These are phyloP conservation scores for Larimichthys crocea DNA, from an alignment of 2,113 vertebrate species.

Conservation along the genomic window DNA sequence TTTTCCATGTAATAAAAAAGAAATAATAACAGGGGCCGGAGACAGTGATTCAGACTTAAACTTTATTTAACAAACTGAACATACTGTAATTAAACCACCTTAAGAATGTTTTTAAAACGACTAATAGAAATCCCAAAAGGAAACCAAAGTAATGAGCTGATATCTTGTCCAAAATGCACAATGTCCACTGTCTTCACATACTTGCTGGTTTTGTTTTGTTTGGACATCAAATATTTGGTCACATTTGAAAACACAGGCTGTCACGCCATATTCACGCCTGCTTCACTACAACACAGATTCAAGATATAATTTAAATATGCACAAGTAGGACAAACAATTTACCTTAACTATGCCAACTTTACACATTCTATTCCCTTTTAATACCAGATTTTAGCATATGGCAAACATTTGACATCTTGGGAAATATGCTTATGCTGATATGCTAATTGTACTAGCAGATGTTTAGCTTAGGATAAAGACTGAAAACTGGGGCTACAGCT, in stretches of 20 bases:
- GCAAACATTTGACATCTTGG: conserved; percentile 14
- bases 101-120: conserved; percentile 36
- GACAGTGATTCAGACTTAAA: conserved; percentile 41
- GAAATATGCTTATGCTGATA: background rate
- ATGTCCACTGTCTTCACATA: conserved; percentile 12
- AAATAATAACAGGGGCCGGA: conserved; percentile 4
- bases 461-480: background rate
- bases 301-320: conserved; percentile 38
- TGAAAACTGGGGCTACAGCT: background rate
- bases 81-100: conserved; percentile 49
- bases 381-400: conserved; percentile 18
- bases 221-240: conserved; percentile 59
- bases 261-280: background rate
- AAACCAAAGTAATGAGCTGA: conserved; percentile 31
- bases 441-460: too few species aligned
- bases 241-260: conserved; percentile 48
- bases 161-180: conserved; percentile 42
- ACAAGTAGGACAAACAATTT: conserved; percentile 29
- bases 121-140: conserved; percentile 30
- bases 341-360: conserved; percentile 2
- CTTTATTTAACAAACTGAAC: conserved; percentile 70
- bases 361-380: conserved; percentile 29
- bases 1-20: background rate
- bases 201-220: conserved; percentile 33
- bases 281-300: conserved; percentile 46